Evolutionary conservation across 2,888 invertebrate species (phyloP), one percentile per base, ranked within the genome.

Genomic region (Apocheima hispidaria): DNA sequence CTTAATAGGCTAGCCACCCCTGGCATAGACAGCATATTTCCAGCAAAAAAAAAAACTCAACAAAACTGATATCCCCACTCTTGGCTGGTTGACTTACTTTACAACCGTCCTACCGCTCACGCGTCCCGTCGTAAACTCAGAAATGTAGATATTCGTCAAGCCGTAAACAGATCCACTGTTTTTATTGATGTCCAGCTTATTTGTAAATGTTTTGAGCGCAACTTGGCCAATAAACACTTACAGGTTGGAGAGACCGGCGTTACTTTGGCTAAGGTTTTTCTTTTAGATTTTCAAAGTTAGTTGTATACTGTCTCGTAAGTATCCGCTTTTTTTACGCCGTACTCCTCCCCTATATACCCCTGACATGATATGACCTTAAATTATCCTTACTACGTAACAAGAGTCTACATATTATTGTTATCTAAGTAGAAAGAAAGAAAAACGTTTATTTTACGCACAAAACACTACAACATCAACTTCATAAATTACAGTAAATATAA

Each of bases 161-260:
- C 83, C 77, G 78, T 86, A 82, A 86, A 83, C 77, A 68, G 65
- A 68, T 71, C 74, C 72, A 77, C 79, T 69, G 79, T 73, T 84
- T 86, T 84, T 84, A 84, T 83, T 78, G 74, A 72, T 77, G 75
- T 73, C 73, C 65, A 76, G 75, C 78, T 77, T 83, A 81, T 83
- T 83, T 81, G 81, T 86, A 80, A 82, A 84, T 79, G 77, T 80
- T 82, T 77, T 69, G 71, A 73, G 60, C 63, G 66, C 60, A 65
- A 63, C 46, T 67, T 72, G 60, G 66, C 72, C 73, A 76, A 78
- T 78, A 78, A 79, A 79, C 72, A 74, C 54, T 69, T 36, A 28
- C 36, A 12, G 50, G 44, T 46, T 9, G 40, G 14, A 36, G 56
- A 61, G 46, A 21, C 26, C 3, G 6, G 33, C 2, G n/a, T 7